Base-by-base conservation (phyloP, 1,140 invertebrate species). In the Medauroidea extradentata region DNA sequence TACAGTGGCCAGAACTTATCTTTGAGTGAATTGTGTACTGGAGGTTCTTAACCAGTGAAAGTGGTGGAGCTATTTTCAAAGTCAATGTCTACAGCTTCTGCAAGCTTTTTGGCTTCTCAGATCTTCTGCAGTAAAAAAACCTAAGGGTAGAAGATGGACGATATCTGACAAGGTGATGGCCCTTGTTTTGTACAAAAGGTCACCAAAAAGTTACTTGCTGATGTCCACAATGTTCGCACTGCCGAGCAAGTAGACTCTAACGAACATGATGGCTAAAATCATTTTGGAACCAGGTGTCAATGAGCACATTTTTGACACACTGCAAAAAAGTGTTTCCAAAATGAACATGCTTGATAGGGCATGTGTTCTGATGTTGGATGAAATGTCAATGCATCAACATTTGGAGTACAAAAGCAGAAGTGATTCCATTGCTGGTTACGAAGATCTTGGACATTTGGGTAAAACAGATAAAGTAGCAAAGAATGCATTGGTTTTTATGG, bases 311-410 rank as follows among this genome's bases (percentile, higher is more conserved):
- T 52, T 52, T 52, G 25, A 23, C 16, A 5, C 19, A 23, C 27
- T 52, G 3, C 3, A 16, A 39, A 16, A 19, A 9, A 5, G 18
- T 24, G 50, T 52, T 3, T 19, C 18, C 4, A 23, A n/a, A 7
- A 52, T 52, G 50, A 9, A 19, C 3, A 16, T 5, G n/a, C 4
- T 16, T 19, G 50, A 52, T 39, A 19, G 50, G 11, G 24, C 25
- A 19, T 52, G 50, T 27, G 25, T 27, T 7, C 50, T 52, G 4
- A 52, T 52, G 50, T 52, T 52, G 4, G 50, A 52, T 52, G 50
- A 52, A n/a, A 23, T 52, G 19, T 19, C 50, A 4, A 4, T 52
- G 3, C n/a, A 29, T 9, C 50, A 19, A 11, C n/a, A 29, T 29
- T 52, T 39, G n/a, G 21, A 23, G 9, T 52, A 52, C n/a, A 19